Conservation (phyloP, 2,797 vertebrate genomes). For the Merluccius polli region DNA sequence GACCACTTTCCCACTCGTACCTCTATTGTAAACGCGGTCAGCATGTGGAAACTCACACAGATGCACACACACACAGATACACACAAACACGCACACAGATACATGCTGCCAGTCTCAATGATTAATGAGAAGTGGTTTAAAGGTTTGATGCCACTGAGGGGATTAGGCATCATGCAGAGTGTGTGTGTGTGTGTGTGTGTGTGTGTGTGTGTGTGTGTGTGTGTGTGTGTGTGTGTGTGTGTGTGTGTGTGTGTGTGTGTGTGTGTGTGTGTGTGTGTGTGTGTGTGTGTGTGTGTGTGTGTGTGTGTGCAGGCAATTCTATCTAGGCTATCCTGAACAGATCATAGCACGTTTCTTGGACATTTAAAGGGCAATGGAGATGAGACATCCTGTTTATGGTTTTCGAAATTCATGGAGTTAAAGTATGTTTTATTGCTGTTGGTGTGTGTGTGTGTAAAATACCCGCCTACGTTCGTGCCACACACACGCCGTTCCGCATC, state of each 20-base stretch:
- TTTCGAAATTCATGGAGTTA: background rate
- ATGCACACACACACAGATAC: background rate
- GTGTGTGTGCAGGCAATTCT: too few relatives aligned
- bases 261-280: background rate
- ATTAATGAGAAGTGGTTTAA: background rate
- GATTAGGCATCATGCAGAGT: background rate
- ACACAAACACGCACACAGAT: too few relatives aligned
- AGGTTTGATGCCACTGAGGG: background rate
- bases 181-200: background rate
- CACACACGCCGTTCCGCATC: conserved; percentile 23
- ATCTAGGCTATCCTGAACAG: background rate
- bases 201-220: too few relatives aligned
- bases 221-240: background rate
- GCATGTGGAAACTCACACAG: background rate
- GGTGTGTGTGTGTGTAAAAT: background rate
- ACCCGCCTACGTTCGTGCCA: background rate
- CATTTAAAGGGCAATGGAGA: background rate
- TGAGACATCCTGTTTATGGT: background rate
- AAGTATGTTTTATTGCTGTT: background rate
- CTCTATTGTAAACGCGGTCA: too few relatives aligned
- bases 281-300: too few relatives aligned
- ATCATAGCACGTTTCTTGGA: background rate
- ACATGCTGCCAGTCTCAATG: background rate
- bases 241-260: background rate
- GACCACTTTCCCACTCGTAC: background rate